A percentile compares a stretch with the other conserved stretches of the same genome.
phyloP scores from a whole-genome alignment of 1,140 invertebrate species.

The Pseudomyrmex gracilis region DNA sequence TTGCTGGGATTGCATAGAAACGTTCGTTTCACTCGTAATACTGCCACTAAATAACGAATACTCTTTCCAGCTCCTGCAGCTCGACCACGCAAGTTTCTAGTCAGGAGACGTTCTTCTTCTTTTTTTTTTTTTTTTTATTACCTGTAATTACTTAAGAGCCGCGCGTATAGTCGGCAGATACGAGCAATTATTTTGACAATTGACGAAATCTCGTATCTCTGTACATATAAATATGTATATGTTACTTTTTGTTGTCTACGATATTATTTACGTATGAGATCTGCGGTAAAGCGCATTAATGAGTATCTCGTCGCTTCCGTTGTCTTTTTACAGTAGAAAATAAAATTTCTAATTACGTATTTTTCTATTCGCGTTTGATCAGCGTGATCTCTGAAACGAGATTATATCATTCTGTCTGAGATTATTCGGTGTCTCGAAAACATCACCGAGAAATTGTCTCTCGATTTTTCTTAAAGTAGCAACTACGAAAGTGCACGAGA shows the following conservation, averaged over 20 bases:
- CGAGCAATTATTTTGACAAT: conserved; percentile 58
- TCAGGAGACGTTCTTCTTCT: conserved; percentile 81
- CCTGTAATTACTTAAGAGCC: conserved; percentile 70
- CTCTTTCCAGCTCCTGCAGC: conserved; percentile 82
- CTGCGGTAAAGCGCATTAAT: conserved; percentile 38
- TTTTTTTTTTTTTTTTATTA: conserved; percentile 64
- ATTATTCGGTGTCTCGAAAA: conserved; percentile 41
- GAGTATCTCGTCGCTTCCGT: conserved; percentile 37
- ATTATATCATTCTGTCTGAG: conserved; percentile 15
- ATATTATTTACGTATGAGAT: conserved; percentile 54
- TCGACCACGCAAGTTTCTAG: conserved; percentile 84
- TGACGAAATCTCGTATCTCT: conserved; percentile 56
- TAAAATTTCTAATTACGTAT: conserved; percentile 32
- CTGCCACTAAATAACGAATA: conserved; percentile 79
- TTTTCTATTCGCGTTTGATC: conserved; percentile 27
- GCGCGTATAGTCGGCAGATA: conserved; percentile 51
- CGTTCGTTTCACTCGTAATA: conserved; percentile 63
- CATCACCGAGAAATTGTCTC: background rate
- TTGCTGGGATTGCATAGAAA: conserved; percentile 22
- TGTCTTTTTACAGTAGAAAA: conserved; percentile 31
- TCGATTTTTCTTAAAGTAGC: conserved; percentile 29
- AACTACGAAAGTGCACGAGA: conserved; percentile 13
- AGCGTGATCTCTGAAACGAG: conserved; percentile 26
- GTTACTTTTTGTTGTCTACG: conserved; percentile 10
- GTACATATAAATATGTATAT: conserved; percentile 45